Conservation (phyloP, 35 echinoderm and acorn worm genomes). For the Lytechinus pictus region DNA sequence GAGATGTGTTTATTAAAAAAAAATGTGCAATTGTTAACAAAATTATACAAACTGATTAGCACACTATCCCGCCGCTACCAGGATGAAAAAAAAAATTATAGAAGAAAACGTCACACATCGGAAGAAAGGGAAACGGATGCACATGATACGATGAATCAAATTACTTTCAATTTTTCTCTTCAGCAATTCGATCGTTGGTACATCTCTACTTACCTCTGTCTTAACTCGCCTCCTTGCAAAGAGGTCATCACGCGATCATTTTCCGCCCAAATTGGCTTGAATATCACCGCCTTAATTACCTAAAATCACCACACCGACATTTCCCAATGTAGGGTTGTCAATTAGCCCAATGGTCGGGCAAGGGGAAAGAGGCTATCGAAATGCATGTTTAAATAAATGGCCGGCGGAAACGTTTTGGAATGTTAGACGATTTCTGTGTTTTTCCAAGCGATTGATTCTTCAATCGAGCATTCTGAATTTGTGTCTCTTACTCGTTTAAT, state of each 20-base stretch:
- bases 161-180: not conserved
- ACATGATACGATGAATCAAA: not conserved
- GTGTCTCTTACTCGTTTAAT: not conserved
- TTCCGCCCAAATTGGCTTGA: conserved; percentile 1
- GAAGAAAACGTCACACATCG: not conserved
- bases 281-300: not conserved
- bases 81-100: too few relatives aligned
- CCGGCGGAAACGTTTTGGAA: not conserved
- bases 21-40: too few relatives aligned
- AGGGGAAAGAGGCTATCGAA: not conserved
- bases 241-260: conserved; percentile 8
- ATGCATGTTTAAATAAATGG: not conserved
- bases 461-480: not conserved
- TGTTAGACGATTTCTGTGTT: not conserved
- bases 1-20: too few relatives aligned
- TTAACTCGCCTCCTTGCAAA: not conserved
- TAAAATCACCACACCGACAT: not conserved
- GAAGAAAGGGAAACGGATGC: not conserved
- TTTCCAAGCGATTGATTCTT: conserved; percentile 3
- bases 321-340: not conserved
- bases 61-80: too few relatives aligned
- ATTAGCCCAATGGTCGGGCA: not conserved
- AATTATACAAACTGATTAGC: too few relatives aligned
- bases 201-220: not conserved
- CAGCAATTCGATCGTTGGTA: not conserved